Conservation (phyloP, 2,797 vertebrate genomes). For the Urophycis tenuis region DNA sequence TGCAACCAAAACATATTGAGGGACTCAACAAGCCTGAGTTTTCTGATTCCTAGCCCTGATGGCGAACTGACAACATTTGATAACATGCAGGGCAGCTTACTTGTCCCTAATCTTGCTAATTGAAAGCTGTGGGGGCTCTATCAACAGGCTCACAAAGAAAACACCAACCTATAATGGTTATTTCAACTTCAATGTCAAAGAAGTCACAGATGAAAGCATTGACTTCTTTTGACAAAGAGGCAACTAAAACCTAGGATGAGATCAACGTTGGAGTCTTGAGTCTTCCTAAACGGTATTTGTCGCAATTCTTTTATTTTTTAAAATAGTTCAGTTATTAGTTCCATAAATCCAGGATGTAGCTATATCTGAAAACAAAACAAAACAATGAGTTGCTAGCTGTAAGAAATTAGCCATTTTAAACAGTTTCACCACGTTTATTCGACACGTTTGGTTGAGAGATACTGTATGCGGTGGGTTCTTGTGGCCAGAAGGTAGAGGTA, state of each 20-base stretch:
- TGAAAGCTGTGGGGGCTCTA: neutral
- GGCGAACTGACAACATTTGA: neutral
- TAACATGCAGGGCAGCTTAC: neutral
- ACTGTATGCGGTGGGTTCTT: neutral
- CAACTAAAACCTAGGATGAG: neutral
- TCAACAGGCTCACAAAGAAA: neutral
- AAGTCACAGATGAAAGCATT: neutral
- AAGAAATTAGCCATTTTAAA: neutral
- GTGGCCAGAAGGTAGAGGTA: neutral
- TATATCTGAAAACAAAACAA: neutral
- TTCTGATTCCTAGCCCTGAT: neutral
- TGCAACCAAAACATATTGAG: neutral
- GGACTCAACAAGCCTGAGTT: neutral
- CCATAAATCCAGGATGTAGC: neutral
- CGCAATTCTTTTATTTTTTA: neutral
- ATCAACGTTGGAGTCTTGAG: neutral
- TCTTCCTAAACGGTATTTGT: neutral
- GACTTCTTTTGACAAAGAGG: neutral
- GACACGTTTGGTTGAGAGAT: neutral
- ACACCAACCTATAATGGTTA: neutral
- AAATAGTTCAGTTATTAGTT: neutral
- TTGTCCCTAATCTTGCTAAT: neutral
- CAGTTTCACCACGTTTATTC: neutral
- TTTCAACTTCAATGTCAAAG: constrained; percentile 2
- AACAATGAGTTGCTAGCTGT: neutral